Conservation (phyloP, 2,888 invertebrate genomes). For the Periphyllus acericola region DNA sequence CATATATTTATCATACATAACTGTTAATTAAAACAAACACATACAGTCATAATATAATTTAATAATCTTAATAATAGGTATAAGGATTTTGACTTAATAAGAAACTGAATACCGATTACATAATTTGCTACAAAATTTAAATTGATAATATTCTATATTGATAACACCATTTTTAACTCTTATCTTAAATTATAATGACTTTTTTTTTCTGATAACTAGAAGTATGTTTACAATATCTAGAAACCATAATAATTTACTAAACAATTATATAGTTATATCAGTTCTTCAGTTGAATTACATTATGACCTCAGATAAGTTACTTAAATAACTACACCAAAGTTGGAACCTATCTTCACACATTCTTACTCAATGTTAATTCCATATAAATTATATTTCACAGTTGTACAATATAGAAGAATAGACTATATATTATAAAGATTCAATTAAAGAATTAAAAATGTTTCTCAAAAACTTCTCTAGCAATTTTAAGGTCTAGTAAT, state of each 20-base stretch:
- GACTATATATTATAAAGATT: no score
- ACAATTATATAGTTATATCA: background rate
- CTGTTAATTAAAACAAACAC: background rate
- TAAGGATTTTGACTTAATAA: background rate
- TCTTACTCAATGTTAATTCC: background rate
- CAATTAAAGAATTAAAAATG: no score
- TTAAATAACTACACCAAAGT: background rate
- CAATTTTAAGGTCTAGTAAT: background rate
- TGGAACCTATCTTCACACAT: background rate
- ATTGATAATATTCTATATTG: background rate
- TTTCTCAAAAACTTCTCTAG: background rate
- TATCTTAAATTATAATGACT: background rate
- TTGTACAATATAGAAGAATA: background rate
- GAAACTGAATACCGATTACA: background rate
- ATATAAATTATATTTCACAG: background rate
- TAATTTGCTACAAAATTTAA: background rate
- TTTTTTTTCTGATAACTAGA: background rate
- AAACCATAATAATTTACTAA: background rate
- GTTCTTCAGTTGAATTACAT: background rate
- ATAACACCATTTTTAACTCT: constrained; percentile 14
- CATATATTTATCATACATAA: background rate
- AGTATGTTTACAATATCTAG: background rate
- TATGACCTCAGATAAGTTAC: background rate
- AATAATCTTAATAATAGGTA: background rate
- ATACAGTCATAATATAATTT: background rate